Percentiles rank a stretch among this genome's conserved stretches.
Evolutionary conservation across 92 coral and sea anemone species (phyloP).

Genomic region (Nematostella vectensis): DNA sequence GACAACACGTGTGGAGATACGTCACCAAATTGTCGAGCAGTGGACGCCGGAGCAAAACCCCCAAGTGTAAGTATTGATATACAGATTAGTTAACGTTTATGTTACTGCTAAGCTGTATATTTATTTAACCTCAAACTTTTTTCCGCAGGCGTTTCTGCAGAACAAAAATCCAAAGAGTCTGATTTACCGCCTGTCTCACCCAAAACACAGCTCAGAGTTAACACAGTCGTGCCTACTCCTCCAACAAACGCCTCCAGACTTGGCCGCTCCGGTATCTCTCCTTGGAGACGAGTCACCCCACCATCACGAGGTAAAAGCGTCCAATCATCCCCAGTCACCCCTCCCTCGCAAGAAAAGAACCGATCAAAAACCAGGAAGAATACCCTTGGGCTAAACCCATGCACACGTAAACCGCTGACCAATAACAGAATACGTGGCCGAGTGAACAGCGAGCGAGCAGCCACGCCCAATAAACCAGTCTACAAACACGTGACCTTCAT

Average conservation of each 20-base stretch:
- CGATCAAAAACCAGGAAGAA: neutral
- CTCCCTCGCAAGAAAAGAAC: neutral
- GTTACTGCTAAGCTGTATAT: no score
- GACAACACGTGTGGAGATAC: constrained; percentile 60
- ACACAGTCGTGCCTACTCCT: constrained; percentile 17
- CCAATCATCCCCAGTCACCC: constrained; percentile 1
- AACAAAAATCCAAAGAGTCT: constrained; percentile 2
- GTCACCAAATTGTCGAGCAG: constrained; percentile 37
- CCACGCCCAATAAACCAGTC: neutral
- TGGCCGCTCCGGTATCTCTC: constrained; percentile 11
- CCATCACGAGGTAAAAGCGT: neutral
- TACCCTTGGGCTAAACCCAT: neutral
- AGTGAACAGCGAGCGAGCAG: neutral
- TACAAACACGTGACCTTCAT: constrained; percentile 4
- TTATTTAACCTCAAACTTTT: neutral
- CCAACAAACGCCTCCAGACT: constrained; percentile 10
- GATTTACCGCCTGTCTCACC: neutral
- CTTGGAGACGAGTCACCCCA: constrained; percentile 22
- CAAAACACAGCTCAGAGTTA: neutral
- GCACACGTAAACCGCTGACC: neutral
- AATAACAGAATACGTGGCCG: neutral
- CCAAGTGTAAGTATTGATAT: constrained; percentile 31
- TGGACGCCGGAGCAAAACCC: constrained; percentile 25
- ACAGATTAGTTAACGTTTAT: no score
- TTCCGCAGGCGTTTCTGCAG: neutral